Base-by-base conservation (phyloP, 37 sponge, comb jelly and placozoan genomes). In the Eunapius fragilis region DNA sequence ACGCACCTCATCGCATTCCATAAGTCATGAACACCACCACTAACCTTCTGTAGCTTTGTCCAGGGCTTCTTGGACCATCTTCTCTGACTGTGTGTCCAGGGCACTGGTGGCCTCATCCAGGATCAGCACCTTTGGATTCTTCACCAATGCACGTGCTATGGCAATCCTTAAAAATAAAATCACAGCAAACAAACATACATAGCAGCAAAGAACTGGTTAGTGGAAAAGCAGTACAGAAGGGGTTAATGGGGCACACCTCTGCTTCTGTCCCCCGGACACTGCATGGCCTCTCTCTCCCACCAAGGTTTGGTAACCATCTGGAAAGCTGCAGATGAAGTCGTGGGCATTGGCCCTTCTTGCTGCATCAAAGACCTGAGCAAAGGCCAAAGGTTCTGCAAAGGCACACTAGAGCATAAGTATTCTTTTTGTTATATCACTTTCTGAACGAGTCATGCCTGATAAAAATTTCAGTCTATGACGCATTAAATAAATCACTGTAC, bases 281-380 rank as follows among this genome's bases (percentile, higher is more conserved):
- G 97, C 50, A 26, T 75, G 80, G 10, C 97, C 97, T 58, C 95
- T 73, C 81, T 97, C 97, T 28, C 97, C 97, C 24, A 97, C 91
- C 24, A 92, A 38, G 0, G 97, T 97, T 12, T 84, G 74, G 76
- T 97, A 97, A 2, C 97, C 97, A 6, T 86, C 79, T 25, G 97
- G 94, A 45, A 96, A 96, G 31, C 82, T 37, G 0, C 69, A 33
- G 22, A 96, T 89, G 78, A 96, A 96, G 72, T 78, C 85, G 79
- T 96, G 76, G 47, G 97, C 97, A 89, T 96, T 91, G 30, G 97
- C 97, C 50, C 84, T 68, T 31, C 77, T 81, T 25, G 97, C 94
- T 35, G 93, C 95, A 25, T 86, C 87, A 81, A 75, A 82, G 4
- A 91, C 92, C 87, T 91, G 58, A n/a, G n/a, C n/a, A n/a, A n/a